Base-by-base conservation (phyloP, 2,888 invertebrate species). In the Sphaerophoria rueppellii region DNA sequence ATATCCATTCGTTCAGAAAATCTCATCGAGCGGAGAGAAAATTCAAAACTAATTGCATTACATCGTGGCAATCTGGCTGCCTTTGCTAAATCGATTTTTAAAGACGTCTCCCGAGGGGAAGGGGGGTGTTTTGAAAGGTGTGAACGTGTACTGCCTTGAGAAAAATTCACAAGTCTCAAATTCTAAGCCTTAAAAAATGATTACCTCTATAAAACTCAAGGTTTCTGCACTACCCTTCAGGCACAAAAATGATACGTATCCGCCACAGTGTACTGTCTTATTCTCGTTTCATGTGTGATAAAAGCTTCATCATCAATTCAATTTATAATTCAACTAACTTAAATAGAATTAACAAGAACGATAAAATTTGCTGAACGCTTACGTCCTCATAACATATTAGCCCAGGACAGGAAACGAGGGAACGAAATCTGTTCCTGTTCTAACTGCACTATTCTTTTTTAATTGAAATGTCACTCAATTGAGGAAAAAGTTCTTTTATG, bases 41-140 rank as follows among this genome's bases (percentile, higher is more conserved):
- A 67, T 55, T 46, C 67, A 46, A 61, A 43, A 60, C 72, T 83
- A 83, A 83, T 75, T 71, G 67, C 67, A 78, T 82, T 78, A 78
- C 74, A 67, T 43, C 71, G 37, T 54, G 37, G 6, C 52, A 54
- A 67, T 54, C 24, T 43, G 35, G 4, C 32, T 37, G 14, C 12
- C 11, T 40, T 16, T 50, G 9, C 7, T 54, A 35, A 65, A 65
- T 65, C 50, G 65, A 50, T 65, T 34, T 63, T 63, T 40, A 16
- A 16, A 2, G 57, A 6, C 12, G 3, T 35, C 35, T 35, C 57
- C 5, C 4, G 32, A 9, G 32, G 2, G 24, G 24, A 24, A 24
- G 24, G 24, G 24, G 24, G 24, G 24, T 24, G 24, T 24, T 24
- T 24, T 24, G 48, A 14, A 35, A 34, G 14, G 46, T 63, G 14